Evolutionary conservation across 2,113 vertebrate species (phyloP).

Genomic region (Muscicapa adusta): DNA sequence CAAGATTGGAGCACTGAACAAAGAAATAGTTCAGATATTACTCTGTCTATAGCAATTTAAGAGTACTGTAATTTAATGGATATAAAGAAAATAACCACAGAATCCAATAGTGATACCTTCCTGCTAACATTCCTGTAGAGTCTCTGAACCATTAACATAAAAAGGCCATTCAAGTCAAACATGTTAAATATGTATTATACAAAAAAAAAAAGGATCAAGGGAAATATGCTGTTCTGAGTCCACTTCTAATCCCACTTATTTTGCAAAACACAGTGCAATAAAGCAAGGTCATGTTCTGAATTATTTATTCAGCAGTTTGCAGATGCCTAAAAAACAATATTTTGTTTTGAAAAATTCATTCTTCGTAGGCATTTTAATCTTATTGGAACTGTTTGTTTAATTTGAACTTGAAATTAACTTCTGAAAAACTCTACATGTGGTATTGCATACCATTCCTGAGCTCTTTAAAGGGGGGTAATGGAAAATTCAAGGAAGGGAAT

Average conservation of each 20-base stretch:
- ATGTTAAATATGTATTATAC: not conserved
- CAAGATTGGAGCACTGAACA: not conserved
- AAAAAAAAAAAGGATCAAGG: conserved; percentile 5
- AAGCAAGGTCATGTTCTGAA: not conserved
- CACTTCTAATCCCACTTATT: not conserved
- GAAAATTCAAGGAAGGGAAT: not conserved
- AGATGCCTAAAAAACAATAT: not conserved
- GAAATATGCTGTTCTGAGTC: not conserved
- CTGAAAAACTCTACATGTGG: not conserved
- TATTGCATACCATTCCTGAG: not conserved
- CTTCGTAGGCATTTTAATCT: conserved; percentile 40
- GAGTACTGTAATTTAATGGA: not conserved
- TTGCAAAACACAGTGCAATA: not conserved
- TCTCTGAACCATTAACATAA: not conserved
- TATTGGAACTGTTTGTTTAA: conserved; percentile 3
- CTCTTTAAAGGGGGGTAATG: not conserved
- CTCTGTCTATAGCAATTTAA: not conserved
- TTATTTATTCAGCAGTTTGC: not conserved
- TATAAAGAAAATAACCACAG: not conserved
- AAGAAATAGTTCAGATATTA: not conserved
- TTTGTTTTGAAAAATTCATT: not conserved
- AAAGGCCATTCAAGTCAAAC: not conserved
- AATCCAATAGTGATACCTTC: not conserved
- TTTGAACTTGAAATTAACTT: conserved; percentile 41
- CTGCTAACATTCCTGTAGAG: not conserved